phyloP scores from a whole-genome alignment of 1,140 invertebrate species.

The Drosophila asahinai region DNA sequence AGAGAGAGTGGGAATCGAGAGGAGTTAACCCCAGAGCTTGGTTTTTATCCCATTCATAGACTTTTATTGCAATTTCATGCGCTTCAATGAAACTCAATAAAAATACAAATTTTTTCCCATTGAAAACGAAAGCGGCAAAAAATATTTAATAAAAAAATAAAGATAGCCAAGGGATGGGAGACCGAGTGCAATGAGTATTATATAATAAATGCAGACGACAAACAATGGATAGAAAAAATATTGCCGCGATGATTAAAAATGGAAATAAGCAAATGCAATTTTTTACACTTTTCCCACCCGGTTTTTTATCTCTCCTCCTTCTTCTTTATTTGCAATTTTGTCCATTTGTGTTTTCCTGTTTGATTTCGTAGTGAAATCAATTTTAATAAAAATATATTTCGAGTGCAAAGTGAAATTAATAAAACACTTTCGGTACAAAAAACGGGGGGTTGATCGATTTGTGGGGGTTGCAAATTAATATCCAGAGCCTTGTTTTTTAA shows the following conservation, averaged over 20 bases:
- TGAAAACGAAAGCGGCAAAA: conserved; percentile 24
- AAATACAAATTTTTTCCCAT: conserved; percentile 57
- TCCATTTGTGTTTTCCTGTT: conserved; percentile 25
- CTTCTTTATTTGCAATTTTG: conserved; percentile 27
- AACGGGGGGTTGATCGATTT: conserved; percentile 18
- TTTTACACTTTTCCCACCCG: conserved; percentile 40
- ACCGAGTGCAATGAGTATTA: conserved; percentile 30
- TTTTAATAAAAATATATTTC: conserved; percentile 64
- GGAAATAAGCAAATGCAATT: conserved; percentile 54
- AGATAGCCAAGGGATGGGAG: conserved; percentile 9
- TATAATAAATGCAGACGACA: conserved; percentile 52
- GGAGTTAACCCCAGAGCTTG: neutral
- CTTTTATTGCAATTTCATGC: conserved; percentile 82
- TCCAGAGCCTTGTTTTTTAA: conserved; percentile 5
- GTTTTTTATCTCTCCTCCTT: neutral
- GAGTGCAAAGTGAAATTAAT: conserved; percentile 73
- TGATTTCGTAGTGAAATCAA: conserved; percentile 68
- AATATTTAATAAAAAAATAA: conserved; percentile 40
- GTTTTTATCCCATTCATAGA: conserved; percentile 59
- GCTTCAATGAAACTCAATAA: conserved; percentile 82
- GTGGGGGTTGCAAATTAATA: conserved; percentile 35
- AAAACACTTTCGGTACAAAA: conserved; percentile 50
- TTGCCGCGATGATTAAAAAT: conserved; percentile 50
- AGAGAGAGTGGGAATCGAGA: neutral
- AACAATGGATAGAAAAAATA: conserved; percentile 56